Evolutionary conservation across 2,113 vertebrate genomes (phyloP).

Genomic region (Oryctolagus cuniculus): mOryCun1.1 NC_091432.1:21740501-21741000

Average conservation of each 20-base stretch:
- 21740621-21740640: slow-evolving; percentile 37
- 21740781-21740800: fast-evolving
- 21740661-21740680: neutral
- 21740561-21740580: slow-evolving; percentile 65
- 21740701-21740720: neutral
- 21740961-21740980: neutral
- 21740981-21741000: neutral
- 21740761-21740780: neutral
- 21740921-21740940: neutral
- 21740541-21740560: slow-evolving; percentile 69
- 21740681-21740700: neutral
- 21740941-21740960: neutral
- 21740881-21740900: no score
- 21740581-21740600: slow-evolving; percentile 63
- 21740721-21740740: slow-evolving; percentile 40
- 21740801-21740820: neutral
- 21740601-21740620: neutral
- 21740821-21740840: neutral
- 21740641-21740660: slow-evolving; percentile 40
- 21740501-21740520: neutral
- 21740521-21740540: slow-evolving; percentile 40
- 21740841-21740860: neutral
- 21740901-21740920: neutral
- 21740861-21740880: neutral
- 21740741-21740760: neutral